Base-by-base conservation (phyloP, 2,797 vertebrate genomes). In the Oreonectes daqikongensis region DNA sequence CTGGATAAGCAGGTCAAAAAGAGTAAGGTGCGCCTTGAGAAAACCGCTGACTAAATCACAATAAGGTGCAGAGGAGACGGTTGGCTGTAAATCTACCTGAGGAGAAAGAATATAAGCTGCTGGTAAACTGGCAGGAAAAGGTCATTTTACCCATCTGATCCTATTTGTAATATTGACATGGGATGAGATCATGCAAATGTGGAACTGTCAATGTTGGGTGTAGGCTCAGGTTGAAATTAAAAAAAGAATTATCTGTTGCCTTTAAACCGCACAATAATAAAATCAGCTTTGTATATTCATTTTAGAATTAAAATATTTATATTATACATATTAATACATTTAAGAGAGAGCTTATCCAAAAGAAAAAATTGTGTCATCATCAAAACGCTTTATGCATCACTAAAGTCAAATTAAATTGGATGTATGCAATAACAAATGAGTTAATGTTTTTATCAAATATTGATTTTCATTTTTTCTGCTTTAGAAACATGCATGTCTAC, bases 91-190 rank as follows among this genome's bases (percentile, higher is more conserved):
- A 78, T 78, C 71, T 68, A 42, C 28, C 50, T 4, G 55, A 74
- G 69, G 79, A 74, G 66, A 35, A 76, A 73, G 18, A 64, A 60
- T 26, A 35, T 35, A 72, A 64, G 75, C 24, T 22, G 46, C 48
- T 28, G 57, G 40, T 75, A 76, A 81, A 78, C 66, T 67, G 48
- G 42, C 30, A 79, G 57, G 72, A 81, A 81, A 81, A 70, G 72
- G 79, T 83, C 82, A 81, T 64, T 71, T 72, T 69, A 69, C 71
- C 71, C 65, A 83, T 81, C 76, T 75, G 76, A 83, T 81, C 55
- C 69, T 69, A 69, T 83, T 75, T 78, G 72, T 69, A 76, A 77
- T 42, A 42, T 44, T 59, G 65, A 48, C 38, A 48, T 64, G 48
- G 55, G 66, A 78, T 64, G 74, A 76, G 67, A 65, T 14, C 46